These are phyloP conservation scores for Chlorops oryzae DNA, from an alignment of 1,140 invertebrate species.

Conservation along the genomic window DNA sequence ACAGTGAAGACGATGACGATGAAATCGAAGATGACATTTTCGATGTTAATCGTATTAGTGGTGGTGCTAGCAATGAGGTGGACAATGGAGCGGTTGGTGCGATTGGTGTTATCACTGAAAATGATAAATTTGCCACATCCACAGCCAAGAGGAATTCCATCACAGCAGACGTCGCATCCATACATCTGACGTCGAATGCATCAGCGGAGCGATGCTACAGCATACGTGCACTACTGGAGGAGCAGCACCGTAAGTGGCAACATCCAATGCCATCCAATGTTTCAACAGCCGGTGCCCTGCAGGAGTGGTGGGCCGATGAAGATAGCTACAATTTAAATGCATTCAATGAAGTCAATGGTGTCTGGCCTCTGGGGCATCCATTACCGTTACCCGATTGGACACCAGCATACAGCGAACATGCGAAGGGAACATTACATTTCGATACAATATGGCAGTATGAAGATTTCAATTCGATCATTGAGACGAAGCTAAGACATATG, in stretches of 20 bases:
- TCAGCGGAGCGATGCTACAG: slow-evolving; percentile 39
- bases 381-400: slow-evolving; percentile 65
- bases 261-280: not conserved
- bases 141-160: not conserved
- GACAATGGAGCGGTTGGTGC: not conserved
- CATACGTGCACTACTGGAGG: slow-evolving; percentile 32
- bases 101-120: not conserved
- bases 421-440: slow-evolving; percentile 48
- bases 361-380: slow-evolving; percentile 58
- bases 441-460: slow-evolving; percentile 65
- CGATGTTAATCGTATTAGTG: slow-evolving; percentile 2
- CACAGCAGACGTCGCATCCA: slow-evolving; percentile 1
- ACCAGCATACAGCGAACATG: slow-evolving; percentile 22
- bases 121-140: not conserved
- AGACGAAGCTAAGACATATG: slow-evolving; percentile 68
- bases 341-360: slow-evolving; percentile 49
- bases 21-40: slow-evolving; percentile 11
- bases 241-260: slow-evolving; percentile 23
- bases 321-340: slow-evolving; percentile 46
- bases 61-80: not conserved
- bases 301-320: slow-evolving; percentile 26
- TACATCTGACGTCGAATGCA: slow-evolving; percentile 38
- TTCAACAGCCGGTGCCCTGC: slow-evolving; percentile 1
- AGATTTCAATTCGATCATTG: slow-evolving; percentile 67
- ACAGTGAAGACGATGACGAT: slow-evolving; percentile 21